A percentile compares a stretch with the other conserved stretches of the same genome.
phyloP scores from a whole-genome alignment of 2,113 vertebrate species.

The Calidris pugnax region DNA sequence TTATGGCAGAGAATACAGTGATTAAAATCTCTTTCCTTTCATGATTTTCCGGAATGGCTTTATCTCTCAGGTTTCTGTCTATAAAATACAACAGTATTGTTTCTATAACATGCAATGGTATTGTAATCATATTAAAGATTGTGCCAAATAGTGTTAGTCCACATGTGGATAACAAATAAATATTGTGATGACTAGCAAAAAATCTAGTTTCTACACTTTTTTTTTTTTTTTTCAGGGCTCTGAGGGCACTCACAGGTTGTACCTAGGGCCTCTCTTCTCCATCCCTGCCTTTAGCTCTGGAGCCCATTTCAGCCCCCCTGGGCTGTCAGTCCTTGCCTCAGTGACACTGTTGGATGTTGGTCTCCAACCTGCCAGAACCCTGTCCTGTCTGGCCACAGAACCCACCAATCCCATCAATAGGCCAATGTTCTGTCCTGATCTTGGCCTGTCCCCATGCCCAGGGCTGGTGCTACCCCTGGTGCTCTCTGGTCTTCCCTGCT shows the following conservation, averaged over 20 bases:
- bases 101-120: background rate
- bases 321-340: background rate
- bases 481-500: background rate
- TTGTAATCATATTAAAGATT: background rate
- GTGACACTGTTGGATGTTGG: rapidly evolving
- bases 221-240: background rate
- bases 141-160: background rate
- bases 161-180: background rate
- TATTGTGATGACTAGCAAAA: background rate
- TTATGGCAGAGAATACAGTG: background rate
- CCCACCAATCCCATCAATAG: background rate
- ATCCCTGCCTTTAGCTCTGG: background rate
- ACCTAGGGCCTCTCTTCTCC: background rate
- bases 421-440: background rate
- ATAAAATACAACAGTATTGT: rapidly evolving
- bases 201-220: background rate
- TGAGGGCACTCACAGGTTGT: background rate
- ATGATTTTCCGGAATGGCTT: background rate
- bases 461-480: rapidly evolving
- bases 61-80: background rate
- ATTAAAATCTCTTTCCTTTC: background rate
- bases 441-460: too few species aligned
- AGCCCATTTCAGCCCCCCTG: background rate
- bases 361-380: background rate
- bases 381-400: background rate